Conservation (phyloP, 2,797 vertebrate genomes). For the Sebastolobus alascanus region DNA sequence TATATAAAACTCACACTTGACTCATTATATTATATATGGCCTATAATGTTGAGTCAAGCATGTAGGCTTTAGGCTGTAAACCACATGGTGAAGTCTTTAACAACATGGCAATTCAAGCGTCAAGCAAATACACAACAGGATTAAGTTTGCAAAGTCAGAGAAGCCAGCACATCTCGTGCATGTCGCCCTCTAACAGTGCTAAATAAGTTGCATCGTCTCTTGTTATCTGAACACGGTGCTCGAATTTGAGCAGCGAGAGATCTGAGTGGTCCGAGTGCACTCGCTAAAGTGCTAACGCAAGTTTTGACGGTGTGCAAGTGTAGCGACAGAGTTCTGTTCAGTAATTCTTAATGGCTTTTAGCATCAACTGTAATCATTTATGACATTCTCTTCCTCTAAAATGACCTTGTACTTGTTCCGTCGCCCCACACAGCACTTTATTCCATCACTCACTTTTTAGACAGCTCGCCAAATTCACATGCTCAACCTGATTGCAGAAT, state of each 20-base stretch:
- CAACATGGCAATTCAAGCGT: constrained; percentile 11
- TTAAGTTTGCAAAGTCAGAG: constrained; percentile 10
- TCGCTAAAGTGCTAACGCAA: constrained; percentile 53
- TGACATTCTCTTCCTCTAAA: constrained; percentile 70
- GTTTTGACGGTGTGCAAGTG: constrained; percentile 42
- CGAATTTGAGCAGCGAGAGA: constrained; percentile 41
- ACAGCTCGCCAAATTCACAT: constrained; percentile 24
- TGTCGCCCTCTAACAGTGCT: background rate
- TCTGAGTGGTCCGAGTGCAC: constrained; percentile 31
- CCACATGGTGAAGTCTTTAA: constrained; percentile 17
- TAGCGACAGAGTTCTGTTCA: constrained; percentile 57
- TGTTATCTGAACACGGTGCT: constrained; percentile 23
- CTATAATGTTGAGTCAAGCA: constrained; percentile 27
- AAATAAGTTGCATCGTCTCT: constrained; percentile 24
- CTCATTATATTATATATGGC: constrained; percentile 28
- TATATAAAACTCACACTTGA: constrained; percentile 9
- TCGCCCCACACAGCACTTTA: constrained; percentile 49
- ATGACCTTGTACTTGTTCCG: constrained; percentile 64
- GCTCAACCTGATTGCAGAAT: background rate
- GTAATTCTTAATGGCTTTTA: constrained; percentile 82
- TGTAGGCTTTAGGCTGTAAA: constrained; percentile 17
- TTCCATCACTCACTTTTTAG: constrained; percentile 47
- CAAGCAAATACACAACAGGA: constrained; percentile 12
- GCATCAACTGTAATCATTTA: constrained; percentile 73
- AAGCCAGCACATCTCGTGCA: background rate